A percentile compares a stretch with the other conserved stretches of the same genome.
Evolutionary conservation across 92 coral and sea anemone genomes (phyloP).

Genomic region (Phenganax marumi): DNA sequence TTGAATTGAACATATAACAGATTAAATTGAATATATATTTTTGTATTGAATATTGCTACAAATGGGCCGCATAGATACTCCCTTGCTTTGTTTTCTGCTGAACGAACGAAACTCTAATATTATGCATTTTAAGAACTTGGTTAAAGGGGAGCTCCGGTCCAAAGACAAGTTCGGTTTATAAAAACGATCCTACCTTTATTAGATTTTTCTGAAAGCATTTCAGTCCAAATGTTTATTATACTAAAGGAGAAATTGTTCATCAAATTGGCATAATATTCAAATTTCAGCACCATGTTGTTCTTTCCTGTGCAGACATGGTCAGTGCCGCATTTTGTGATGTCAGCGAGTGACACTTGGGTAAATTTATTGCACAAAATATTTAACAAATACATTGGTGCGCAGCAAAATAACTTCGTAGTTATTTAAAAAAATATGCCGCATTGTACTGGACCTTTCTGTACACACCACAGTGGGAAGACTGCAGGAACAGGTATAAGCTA

Average conservation of each 20-base stretch:
- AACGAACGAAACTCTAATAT: too few relatives aligned
- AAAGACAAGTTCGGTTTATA: neutral
- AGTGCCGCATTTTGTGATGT: too few relatives aligned
- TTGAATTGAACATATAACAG: neutral
- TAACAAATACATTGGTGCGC: neutral
- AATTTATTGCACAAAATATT: neutral
- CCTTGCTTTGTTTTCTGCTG: too few relatives aligned
- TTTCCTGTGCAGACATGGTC: neutral
- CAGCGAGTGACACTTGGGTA: too few relatives aligned
- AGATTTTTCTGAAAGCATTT: neutral
- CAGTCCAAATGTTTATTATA: neutral
- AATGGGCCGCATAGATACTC: too few relatives aligned
- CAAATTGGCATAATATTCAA: neutral
- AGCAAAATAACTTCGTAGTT: neutral
- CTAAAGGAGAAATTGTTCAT: neutral
- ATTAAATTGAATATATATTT: neutral
- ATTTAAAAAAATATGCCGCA: neutral
- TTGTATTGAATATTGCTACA: constrained; percentile 4
- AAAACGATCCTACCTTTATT: neutral
- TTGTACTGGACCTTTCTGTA: neutral
- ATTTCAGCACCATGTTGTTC: neutral
- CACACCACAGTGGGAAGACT: neutral
- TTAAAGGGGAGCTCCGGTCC: too few relatives aligned
- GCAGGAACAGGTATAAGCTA: too few relatives aligned
- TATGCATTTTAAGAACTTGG: too few relatives aligned